Conservation (phyloP, 2,797 vertebrate genomes). For the Argya squamiceps region DNA sequence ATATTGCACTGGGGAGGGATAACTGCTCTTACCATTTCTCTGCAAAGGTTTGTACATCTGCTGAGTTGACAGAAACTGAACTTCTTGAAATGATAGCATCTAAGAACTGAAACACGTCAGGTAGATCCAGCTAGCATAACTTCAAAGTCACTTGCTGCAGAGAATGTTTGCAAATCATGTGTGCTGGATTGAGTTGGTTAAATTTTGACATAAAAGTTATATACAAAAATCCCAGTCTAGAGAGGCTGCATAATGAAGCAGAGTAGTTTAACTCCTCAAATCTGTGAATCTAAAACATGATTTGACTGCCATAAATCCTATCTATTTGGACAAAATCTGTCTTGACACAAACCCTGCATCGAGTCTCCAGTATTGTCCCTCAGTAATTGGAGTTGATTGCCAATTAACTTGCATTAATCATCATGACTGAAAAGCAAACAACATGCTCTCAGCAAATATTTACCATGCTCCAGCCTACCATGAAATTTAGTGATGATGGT, state of each 20-base stretch:
- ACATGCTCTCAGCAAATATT: slow-evolving; percentile 21
- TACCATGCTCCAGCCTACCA: slow-evolving; percentile 11
- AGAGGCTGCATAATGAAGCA: neutral
- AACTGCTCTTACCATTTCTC: neutral
- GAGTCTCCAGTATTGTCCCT: neutral
- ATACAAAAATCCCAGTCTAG: neutral
- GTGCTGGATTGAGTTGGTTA: neutral
- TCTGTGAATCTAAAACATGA: neutral
- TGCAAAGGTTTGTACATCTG: neutral
- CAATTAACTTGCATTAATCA: slow-evolving; percentile 55
- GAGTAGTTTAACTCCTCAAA: neutral
- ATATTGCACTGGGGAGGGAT: neutral
- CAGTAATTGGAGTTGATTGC: slow-evolving; percentile 34
- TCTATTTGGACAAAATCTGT: neutral
- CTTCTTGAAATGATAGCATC: neutral
- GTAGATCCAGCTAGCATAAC: neutral
- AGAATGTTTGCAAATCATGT: neutral
- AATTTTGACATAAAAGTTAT: neutral
- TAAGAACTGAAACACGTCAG: neutral
- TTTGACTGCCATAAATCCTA: neutral
- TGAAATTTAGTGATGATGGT: slow-evolving; percentile 1
- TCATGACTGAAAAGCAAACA: slow-evolving; percentile 34
- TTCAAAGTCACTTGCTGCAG: neutral
- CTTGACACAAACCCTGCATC: neutral
- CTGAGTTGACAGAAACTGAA: neutral